phyloP scores from a whole-genome alignment of 2,888 invertebrate genomes.

The Mesorhabditis belari region DNA sequence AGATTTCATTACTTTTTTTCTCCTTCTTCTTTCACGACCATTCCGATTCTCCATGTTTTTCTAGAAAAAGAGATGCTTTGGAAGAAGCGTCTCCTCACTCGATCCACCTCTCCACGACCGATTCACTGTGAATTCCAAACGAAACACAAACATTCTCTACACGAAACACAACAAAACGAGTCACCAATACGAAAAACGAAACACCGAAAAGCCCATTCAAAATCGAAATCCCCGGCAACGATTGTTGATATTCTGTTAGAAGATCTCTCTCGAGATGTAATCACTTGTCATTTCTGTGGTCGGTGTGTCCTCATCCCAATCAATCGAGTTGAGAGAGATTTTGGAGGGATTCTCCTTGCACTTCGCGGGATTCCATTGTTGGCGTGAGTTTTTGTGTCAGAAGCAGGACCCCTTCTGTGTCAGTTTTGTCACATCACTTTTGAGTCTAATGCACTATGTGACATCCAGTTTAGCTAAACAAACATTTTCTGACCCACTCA shows the following conservation, averaged over 20 bases:
- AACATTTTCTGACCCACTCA: no score
- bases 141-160: no score
- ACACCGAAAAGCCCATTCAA: neutral
- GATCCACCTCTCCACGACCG: neutral
- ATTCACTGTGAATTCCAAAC: neutral
- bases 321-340: neutral
- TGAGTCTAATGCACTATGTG: no score
- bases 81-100: neutral
- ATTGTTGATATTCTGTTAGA: neutral
- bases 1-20: no score
- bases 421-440: no score
- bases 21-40: no score
- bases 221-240: no score
- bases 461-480: no score
- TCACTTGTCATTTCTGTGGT: neutral
- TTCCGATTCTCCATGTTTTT: no score
- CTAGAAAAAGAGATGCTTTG: neutral
- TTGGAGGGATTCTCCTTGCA: neutral
- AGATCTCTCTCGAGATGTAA: neutral
- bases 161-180: no score
- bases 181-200: neutral
- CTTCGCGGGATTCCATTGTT: neutral
- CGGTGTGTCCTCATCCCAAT: neutral
- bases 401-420: no score
- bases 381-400: neutral